These are phyloP conservation scores for Leptopilina boulardi DNA, from an alignment of 1,140 invertebrate genomes.

Conservation along the genomic window DNA sequence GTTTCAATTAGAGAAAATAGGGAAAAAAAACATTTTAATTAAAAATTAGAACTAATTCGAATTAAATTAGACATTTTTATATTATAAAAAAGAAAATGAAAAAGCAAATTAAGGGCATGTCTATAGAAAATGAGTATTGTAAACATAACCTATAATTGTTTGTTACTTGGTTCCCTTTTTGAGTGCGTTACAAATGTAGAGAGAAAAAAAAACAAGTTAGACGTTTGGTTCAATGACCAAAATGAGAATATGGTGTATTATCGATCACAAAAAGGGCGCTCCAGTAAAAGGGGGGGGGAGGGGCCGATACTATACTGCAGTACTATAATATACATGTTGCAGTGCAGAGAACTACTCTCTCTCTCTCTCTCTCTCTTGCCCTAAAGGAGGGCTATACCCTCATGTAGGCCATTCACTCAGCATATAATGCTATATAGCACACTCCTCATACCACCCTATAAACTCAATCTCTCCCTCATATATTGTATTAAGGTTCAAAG, in stretches of 20 bases:
- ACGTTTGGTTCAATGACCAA: conserved; percentile 65
- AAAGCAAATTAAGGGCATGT: no score
- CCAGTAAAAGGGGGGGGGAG: conserved; percentile 51
- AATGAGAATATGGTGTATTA: conserved; percentile 61
- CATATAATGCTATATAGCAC: not conserved
- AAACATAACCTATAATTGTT: no score
- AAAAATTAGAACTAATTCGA: no score
- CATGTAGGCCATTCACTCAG: conserved; percentile 20
- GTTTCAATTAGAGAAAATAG: no score
- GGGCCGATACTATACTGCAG: conserved; percentile 53
- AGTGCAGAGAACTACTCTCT: not conserved
- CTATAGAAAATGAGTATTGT: no score
- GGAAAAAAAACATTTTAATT: no score
- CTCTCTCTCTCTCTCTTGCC: no score
- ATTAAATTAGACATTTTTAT: no score
- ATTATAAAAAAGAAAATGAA: no score
- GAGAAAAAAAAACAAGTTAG: conserved; percentile 1
- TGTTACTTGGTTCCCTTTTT: no score
- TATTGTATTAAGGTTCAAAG: not conserved
- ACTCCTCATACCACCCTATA: conserved; percentile 11
- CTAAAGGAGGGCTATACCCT: conserved; percentile 6
- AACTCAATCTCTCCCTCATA: not conserved
- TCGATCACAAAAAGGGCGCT: conserved; percentile 61
- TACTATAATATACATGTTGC: conserved; percentile 36
- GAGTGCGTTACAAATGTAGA: no score